Evolutionary conservation across 2,888 invertebrate genomes (phyloP).

Genomic region (Drosophila parthenogenetica): DNA sequence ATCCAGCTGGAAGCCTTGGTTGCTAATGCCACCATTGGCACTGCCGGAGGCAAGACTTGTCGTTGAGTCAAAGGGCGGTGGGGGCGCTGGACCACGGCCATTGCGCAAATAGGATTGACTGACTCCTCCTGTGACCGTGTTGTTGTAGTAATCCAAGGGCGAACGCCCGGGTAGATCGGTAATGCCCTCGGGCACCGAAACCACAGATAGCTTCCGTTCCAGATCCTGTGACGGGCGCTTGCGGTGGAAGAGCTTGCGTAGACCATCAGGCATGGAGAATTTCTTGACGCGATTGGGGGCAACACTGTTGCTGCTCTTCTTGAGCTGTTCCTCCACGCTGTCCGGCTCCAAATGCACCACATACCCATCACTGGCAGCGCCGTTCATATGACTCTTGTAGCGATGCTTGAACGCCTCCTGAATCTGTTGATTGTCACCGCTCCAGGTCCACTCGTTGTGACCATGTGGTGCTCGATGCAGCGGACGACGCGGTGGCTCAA

Average conservation of each 20-base stretch:
- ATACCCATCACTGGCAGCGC: constrained; percentile 67
- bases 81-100: constrained; percentile 60
- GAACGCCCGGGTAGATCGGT: constrained; percentile 51
- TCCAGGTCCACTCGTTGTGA: constrained; percentile 85
- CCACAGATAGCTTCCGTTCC: constrained; percentile 80
- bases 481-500: constrained; percentile 72
- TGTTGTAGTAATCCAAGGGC: constrained; percentile 75
- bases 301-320: constrained; percentile 45
- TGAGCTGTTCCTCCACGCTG: constrained; percentile 57
- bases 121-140: constrained; percentile 77
- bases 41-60: constrained; percentile 51
- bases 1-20: constrained; percentile 64
- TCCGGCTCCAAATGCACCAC: constrained; percentile 74
- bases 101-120: constrained; percentile 71
- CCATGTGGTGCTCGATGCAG: constrained; percentile 64
- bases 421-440: constrained; percentile 85
- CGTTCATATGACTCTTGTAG: constrained; percentile 70
- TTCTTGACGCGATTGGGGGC: constrained; percentile 73
- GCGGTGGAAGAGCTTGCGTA: constrained; percentile 82
- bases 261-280: constrained; percentile 83
- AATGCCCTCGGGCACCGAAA: constrained; percentile 81
- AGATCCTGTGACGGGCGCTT: constrained; percentile 81
- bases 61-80: constrained; percentile 56
- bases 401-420: constrained; percentile 84
- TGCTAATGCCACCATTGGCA: constrained; percentile 57